phyloP scores from a whole-genome alignment of 2,113 vertebrate genomes.

The Austrofundulus limnaeus region DNA sequence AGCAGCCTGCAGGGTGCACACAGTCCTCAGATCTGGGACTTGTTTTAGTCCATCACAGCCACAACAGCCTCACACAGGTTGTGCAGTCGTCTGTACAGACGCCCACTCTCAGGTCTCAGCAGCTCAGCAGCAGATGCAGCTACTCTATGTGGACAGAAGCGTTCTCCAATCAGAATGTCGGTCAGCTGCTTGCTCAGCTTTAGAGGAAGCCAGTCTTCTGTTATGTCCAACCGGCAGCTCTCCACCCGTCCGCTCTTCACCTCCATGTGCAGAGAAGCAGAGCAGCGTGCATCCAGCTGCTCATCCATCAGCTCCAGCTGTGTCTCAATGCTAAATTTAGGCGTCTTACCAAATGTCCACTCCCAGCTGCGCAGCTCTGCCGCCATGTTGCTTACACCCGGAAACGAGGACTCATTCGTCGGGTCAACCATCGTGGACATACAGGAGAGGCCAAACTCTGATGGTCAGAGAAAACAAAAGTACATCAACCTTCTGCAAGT shows the following conservation, averaged over 20 bases:
- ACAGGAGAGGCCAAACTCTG: conserved; percentile 74
- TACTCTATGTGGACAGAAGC: conserved; percentile 80
- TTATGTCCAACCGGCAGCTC: conserved; percentile 76
- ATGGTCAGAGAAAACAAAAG: not conserved
- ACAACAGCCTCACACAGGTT: conserved; percentile 82
- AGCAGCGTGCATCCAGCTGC: fast-evolving
- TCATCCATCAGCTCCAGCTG: conserved; percentile 72
- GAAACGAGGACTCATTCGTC: conserved; percentile 79
- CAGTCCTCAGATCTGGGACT: not conserved
- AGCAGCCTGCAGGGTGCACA: conserved; percentile 2
- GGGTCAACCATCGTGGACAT: conserved; percentile 80
- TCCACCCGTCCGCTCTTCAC: conserved; percentile 86
- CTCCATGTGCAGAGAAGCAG: conserved; percentile 71
- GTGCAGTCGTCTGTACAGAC: conserved; percentile 52
- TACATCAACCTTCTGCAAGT: no score
- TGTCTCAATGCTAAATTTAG: conserved; percentile 84
- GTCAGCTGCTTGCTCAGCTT: conserved; percentile 73
- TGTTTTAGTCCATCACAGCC: conserved; percentile 77
- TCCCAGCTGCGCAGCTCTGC: conserved; percentile 87
- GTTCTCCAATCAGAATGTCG: conserved; percentile 77
- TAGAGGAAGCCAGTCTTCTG: conserved; percentile 81
- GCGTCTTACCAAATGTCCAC: conserved; percentile 92
- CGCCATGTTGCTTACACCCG: conserved; percentile 80
- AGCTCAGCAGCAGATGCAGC: conserved; percentile 51
- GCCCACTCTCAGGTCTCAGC: conserved; percentile 60